Base-by-base conservation (phyloP, 2,113 vertebrate genomes). In the Microcebus lehilahytsara region DNA sequence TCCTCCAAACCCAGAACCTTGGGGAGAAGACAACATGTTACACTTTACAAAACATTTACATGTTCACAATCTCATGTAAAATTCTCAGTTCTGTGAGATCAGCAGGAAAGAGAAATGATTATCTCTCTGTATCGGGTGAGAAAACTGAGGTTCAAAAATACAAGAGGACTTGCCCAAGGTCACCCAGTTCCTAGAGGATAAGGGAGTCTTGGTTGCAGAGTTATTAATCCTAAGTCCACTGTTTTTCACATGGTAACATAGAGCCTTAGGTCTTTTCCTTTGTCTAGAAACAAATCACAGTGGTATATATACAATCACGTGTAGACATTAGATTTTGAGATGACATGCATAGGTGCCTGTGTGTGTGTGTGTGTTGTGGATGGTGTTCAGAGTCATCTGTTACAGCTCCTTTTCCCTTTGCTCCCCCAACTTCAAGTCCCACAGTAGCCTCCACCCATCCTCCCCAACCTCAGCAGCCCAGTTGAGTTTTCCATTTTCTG, bases 1-100 rank as follows among this genome's bases (percentile, higher is more conserved):
- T 96, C 74, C 42, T 92, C 79, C n/a, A 22, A 60, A 53, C n/a
- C 30, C 9, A 64, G 51, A 83, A 64, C 30, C 25, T 87, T 46
- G 75, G 30, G 42, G 7, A 34, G 9, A 9, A 3, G 20, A 30
- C 27, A 32, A 40, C 30, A 4, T 3, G 9, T 49, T 72, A 49
- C 22, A 40, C 40, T 60, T 91, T 49, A 23, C 25, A 64, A 81
- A 72, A 40, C n/a, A n/a, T 32, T 13, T 83, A 11, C 46, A 27
- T 81, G 12, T 37, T 60, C 1, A 11, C n/a, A 9, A 53, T 64
- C 19, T 69, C 11, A 23, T n/a, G 8, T 89, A 60, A 60, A 89
- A 66, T 60, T 71, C 60, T 67, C n/a, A 20, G 5, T 86, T 81
- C 30, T 37, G 2, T 79, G 69, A 84, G 46, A 79, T 30, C 4